These are phyloP conservation scores for Wasmannia auropunctata DNA, from an alignment of 1,140 invertebrate genomes.

Conservation along the genomic window DNA sequence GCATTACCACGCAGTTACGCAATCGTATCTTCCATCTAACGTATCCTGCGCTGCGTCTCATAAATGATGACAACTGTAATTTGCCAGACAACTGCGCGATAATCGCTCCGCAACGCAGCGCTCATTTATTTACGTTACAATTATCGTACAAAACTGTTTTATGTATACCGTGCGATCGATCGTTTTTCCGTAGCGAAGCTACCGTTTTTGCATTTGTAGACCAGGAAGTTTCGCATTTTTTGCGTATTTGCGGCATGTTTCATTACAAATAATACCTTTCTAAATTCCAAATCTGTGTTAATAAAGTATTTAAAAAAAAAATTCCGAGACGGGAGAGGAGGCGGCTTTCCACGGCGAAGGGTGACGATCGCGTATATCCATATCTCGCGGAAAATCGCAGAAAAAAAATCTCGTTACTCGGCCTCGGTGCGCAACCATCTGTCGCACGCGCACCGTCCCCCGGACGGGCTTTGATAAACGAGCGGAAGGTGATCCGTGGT, in stretches of 20 bases:
- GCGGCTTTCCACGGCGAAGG: background rate
- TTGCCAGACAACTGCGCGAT: background rate
- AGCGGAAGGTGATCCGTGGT: constrained; percentile 26
- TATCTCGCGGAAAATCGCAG: constrained; percentile 37
- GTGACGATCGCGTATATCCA: background rate
- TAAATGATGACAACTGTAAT: background rate
- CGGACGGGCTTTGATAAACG: constrained; percentile 46
- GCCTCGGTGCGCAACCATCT: constrained; percentile 17
- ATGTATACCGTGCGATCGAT: background rate
- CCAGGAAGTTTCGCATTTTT: background rate
- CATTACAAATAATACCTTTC: background rate
- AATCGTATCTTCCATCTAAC: no score
- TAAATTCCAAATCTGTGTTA: background rate
- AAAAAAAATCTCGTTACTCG: constrained; percentile 50
- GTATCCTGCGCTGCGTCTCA: background rate
- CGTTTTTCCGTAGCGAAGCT: background rate
- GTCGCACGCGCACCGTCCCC: constrained; percentile 9
- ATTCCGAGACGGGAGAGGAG: background rate
- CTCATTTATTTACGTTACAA: background rate
- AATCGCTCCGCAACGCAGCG: background rate
- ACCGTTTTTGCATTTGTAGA: background rate
- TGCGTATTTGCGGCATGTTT: background rate
- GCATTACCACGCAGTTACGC: background rate
- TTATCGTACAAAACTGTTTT: background rate
- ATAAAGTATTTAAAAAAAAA: background rate